Base-by-base conservation (phyloP, 2,113 vertebrate genomes). In the Nansenia antarctica region DNA sequence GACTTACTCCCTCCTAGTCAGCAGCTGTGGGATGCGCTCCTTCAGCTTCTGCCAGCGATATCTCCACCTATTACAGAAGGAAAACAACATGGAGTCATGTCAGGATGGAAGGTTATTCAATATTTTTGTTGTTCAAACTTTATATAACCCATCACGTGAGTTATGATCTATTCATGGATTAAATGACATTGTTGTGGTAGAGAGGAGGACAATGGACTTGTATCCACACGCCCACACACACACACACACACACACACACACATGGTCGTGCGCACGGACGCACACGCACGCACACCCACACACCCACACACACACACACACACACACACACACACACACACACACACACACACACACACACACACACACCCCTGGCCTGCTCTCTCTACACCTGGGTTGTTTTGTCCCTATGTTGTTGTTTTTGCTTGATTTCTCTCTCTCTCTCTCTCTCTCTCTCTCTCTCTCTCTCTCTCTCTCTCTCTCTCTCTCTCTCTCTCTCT, bases 21-120 rank as follows among this genome's bases (percentile, higher is more conserved):
- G 68, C 52, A 32, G 53, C 68, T 22, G 70, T 49, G 74, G 72
- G 62, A 83, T 66, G 34, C 22, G 58, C 73, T 79, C 78, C 35
- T 74, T 76, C 52, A 84, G 72, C 31, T 87, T 85, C 26, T 69
- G 69, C 85, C 82, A 83, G 69, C 30, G 35, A 63, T 77, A 80
- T 39, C 67, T 53, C 78, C 86, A 60, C 58, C n/a, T 60, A 20
- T 35, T n/a, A 60, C 9, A 53, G 3, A 34, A 30, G 58, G 35
- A 35, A n/a, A 60, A 20, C 7, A 32, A 22, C 18, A 34, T 5
- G 3, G 18, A 9, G 5, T 22, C 30, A 34, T 49, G n/a, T n/a
- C n/a, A n/a, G n/a, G n/a, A n/a, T n/a, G n/a, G n/a, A n/a, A n/a
- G n/a, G n/a, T n/a, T n/a, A n/a, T n/a, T n/a, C n/a, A n/a, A n/a